A percentile compares a stretch with the other conserved stretches of the same genome.
These are phyloP conservation scores for Sylvia borin DNA, from an alignment of 2,797 vertebrate species.

Conservation along the genomic window DNA sequence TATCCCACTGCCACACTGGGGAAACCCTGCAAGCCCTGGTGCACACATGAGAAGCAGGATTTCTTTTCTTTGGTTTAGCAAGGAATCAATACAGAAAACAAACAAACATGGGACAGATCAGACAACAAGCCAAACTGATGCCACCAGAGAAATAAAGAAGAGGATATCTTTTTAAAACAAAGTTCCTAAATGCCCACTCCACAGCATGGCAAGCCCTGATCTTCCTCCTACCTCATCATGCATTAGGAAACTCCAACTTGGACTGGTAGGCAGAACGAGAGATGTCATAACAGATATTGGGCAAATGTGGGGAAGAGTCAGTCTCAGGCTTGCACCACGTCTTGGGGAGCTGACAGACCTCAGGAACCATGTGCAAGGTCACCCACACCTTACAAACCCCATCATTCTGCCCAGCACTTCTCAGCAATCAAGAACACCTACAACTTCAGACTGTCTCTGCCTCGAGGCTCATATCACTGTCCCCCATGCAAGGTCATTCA, in stretches of 20 bases:
- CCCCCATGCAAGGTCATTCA: background rate
- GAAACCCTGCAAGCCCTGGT: background rate
- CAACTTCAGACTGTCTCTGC: background rate
- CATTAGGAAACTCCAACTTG: background rate
- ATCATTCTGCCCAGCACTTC: background rate
- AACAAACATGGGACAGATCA: background rate
- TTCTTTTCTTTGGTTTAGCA: background rate
- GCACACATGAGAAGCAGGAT: background rate
- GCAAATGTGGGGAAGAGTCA: background rate
- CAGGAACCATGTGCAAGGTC: background rate
- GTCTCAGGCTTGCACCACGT: background rate
- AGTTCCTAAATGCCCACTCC: background rate
- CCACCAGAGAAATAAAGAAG: background rate
- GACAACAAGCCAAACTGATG: background rate
- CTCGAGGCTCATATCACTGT: fast-evolving
- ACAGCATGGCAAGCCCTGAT: background rate
- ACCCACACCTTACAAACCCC: fast-evolving
- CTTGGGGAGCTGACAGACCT: background rate
- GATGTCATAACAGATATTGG: background rate
- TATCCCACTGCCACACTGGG: background rate
- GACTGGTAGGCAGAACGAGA: background rate
- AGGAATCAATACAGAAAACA: background rate
- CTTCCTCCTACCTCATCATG: fast-evolving
- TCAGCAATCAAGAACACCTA: background rate
- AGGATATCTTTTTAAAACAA: background rate